Percentiles rank a stretch among this genome's conserved stretches.
phyloP scores from a whole-genome alignment of 2,888 invertebrate genomes.

The Ormyrus nitidulus region DNA sequence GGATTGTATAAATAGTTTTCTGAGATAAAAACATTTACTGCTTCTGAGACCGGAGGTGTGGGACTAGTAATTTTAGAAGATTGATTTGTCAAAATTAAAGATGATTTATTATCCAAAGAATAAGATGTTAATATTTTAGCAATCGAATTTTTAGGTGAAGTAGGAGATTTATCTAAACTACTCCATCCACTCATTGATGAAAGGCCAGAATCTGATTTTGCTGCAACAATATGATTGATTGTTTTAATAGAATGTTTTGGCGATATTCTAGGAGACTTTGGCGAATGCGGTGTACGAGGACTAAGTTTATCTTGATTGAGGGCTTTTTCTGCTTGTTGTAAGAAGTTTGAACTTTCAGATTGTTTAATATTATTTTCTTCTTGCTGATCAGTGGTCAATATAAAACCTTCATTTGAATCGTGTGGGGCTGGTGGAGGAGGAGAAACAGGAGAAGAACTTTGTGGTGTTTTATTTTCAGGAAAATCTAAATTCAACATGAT shows the following conservation, averaged over 20 bases:
- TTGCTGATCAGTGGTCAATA: constrained; percentile 72
- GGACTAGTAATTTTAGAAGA: constrained; percentile 65
- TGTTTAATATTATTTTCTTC: constrained; percentile 66
- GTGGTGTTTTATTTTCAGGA: constrained; percentile 74
- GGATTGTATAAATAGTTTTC: constrained; percentile 72
- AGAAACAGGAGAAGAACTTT: constrained; percentile 79
- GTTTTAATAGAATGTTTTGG: constrained; percentile 82
- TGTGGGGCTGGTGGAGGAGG: constrained; percentile 90
- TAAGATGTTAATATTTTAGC: constrained; percentile 71
- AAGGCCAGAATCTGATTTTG: constrained; percentile 90
- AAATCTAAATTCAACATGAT: constrained; percentile 77
- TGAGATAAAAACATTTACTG: constrained; percentile 60
- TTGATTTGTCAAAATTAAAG: constrained; percentile 63
- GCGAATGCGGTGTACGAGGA: constrained; percentile 81
- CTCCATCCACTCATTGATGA: constrained; percentile 93
- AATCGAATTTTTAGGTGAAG: constrained; percentile 83
- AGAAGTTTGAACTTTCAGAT: constrained; percentile 71
- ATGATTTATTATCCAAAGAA: constrained; percentile 67
- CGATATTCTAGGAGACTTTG: constrained; percentile 84
- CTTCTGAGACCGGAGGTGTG: constrained; percentile 68
- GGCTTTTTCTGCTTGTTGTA: constrained; percentile 73
- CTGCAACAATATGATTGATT: constrained; percentile 82
- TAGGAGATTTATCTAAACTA: constrained; percentile 89
- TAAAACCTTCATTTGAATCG: constrained; percentile 77
- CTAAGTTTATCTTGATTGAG: constrained; percentile 79